Percentiles rank a stretch among this genome's conserved stretches.
These are phyloP conservation scores for Cordilura impudica DNA, from an alignment of 2,888 invertebrate genomes.

Conservation along the genomic window DNA sequence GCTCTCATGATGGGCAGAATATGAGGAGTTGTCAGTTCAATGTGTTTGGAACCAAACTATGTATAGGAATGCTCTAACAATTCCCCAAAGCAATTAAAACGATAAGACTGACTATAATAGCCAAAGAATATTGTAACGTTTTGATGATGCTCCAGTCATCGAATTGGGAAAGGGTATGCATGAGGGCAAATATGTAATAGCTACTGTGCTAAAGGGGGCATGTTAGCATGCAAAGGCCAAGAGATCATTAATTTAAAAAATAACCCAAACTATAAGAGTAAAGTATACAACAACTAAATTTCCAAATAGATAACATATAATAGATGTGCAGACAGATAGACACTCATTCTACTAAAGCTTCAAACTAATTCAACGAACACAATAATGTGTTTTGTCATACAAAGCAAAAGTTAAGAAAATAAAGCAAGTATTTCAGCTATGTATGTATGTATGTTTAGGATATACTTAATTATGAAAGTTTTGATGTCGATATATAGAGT, in stretches of 20 bases:
- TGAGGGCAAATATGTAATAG: neutral
- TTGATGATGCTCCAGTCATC: conserved; percentile 55
- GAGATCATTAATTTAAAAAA: conserved; percentile 54
- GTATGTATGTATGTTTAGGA: too few relatives aligned
- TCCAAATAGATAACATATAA: conserved; percentile 53
- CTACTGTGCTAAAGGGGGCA: neutral
- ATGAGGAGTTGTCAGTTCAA: conserved; percentile 9
- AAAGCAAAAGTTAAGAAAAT: too few relatives aligned
- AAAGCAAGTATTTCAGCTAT: too few relatives aligned
- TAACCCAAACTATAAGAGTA: conserved; percentile 16
- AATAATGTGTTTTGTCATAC: neutral
- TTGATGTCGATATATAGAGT: too few relatives aligned
- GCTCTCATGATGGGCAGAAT: conserved; percentile 37
- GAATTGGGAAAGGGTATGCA: neutral
- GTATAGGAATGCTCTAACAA: conserved; percentile 21
- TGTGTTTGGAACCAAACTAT: conserved; percentile 24
- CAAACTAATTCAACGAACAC: conserved; percentile 9
- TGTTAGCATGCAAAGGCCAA: conserved; percentile 38
- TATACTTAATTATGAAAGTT: too few relatives aligned
- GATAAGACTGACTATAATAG: conserved; percentile 59
- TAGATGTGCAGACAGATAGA: conserved; percentile 51
- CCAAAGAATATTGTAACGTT: conserved; percentile 57
- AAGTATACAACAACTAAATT: conserved; percentile 45
- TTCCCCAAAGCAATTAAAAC: conserved; percentile 62
- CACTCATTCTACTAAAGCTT: conserved; percentile 23